Base-by-base conservation (phyloP, 2,113 vertebrate genomes). In the Pseudolaguvia tuberculata region DNA sequence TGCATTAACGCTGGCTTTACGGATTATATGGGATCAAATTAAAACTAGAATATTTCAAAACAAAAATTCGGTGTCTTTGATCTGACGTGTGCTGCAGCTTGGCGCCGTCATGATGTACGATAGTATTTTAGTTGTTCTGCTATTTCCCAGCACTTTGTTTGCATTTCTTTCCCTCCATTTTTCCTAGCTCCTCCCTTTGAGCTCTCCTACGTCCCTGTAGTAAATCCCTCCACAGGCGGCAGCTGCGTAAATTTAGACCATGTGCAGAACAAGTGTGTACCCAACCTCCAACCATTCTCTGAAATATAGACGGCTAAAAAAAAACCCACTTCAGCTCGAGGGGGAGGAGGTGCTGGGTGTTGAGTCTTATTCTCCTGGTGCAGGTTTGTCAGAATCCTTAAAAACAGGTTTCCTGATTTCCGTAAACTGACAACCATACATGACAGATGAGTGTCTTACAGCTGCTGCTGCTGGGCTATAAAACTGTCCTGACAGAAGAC, bases 241-340 rank as follows among this genome's bases (percentile, higher is more conserved):
- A 85, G 76, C 67, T 76, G 71, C 70, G 68, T 39, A 78, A 81
- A 84, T 83, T 27, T 81, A 58, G 80, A 78, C 76, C 83, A 85
- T 73, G 74, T 86, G 77, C 84, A 74, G 82, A 71, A 25, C 45
- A 9, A 79, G 71, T 42, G 25, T 8, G 48, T 66, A 20, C 31
- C 53, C 15, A 62, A 59, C 77, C 51, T 55, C 23, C 45, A 29
- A 55, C 78, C 69, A 12, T 42, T 39, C 8, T 9, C 15, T 20
- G 27, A 58, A 42, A 58, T 15, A 29, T 53, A 65, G 58, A 61
- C 3, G 29, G 9, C 17, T 18, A 31, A 29, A 29, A 18, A 31
- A 29, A 17, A 18, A 18, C 2, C 11, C 17, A 29, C 4, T 62
- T 20, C n/a, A 62, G 59, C 35, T 13, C 21, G 1, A 14, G 12